Percentiles rank a stretch among this genome's conserved stretches.
Evolutionary conservation across 2,113 vertebrate species (phyloP).

Genomic region (Lichenostomus cassidix): DNA sequence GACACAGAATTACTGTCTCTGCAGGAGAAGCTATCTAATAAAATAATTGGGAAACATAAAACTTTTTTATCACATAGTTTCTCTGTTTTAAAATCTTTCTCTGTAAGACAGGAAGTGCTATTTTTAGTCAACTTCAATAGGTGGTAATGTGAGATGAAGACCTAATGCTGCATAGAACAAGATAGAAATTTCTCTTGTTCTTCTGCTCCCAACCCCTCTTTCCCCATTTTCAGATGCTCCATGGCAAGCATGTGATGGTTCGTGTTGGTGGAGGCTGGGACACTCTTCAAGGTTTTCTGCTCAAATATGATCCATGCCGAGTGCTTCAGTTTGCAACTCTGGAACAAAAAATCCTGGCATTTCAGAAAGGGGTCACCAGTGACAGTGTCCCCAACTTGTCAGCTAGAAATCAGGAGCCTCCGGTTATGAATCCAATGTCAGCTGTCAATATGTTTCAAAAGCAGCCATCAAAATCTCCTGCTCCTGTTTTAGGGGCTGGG

Average conservation of each 20-base stretch:
- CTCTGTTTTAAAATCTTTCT: background rate
- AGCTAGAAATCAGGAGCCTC: conserved; percentile 68
- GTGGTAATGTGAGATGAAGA: background rate
- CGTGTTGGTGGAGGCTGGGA: conserved; percentile 98
- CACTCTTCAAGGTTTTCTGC: conserved; percentile 93
- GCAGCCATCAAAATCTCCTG: conserved; percentile 62
- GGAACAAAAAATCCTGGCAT: conserved; percentile 95
- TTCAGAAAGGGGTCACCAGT: conserved; percentile 86
- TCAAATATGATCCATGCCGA: conserved; percentile 92
- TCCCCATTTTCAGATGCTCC: conserved; percentile 85
- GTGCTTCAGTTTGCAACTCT: conserved; percentile 94
- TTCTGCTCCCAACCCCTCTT: background rate
- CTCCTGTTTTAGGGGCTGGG: background rate
- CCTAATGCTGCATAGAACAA: background rate
- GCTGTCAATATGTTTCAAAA: conserved; percentile 80
- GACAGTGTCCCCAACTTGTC: conserved; percentile 46
- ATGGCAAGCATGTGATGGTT: conserved; percentile 98
- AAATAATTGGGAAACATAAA: background rate
- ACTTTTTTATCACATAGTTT: background rate
- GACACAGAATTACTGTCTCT: background rate
- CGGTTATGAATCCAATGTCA: conserved; percentile 88
- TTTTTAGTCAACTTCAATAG: background rate
- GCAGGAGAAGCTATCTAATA: background rate
- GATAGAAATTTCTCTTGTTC: background rate
- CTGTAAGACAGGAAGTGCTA: background rate